Conservation (phyloP, 1,140 invertebrate genomes). For the Zeugodacus cucurbitae region DNA sequence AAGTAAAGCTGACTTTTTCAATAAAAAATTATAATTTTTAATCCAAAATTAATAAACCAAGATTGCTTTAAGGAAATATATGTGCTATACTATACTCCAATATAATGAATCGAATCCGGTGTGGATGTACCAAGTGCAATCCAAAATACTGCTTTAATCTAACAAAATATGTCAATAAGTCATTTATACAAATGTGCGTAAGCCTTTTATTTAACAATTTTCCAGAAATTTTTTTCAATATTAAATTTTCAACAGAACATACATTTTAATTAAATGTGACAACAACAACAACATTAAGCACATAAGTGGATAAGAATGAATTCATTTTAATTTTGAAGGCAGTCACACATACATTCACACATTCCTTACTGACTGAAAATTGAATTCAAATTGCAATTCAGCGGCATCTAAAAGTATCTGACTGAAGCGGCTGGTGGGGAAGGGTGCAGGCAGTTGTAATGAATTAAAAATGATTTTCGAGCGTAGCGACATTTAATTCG, state of each 20-base stretch:
- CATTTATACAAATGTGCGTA: no score
- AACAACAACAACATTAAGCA: background rate
- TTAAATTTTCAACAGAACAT: background rate
- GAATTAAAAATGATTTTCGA: background rate
- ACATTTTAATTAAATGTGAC: background rate
- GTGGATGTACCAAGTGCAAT: no score
- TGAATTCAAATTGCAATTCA: background rate
- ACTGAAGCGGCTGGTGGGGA: background rate
- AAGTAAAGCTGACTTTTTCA: no score
- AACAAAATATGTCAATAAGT: no score
- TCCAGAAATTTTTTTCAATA: background rate
- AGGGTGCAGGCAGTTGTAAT: background rate
- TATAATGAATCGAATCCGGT: no score
- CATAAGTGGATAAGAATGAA: background rate
- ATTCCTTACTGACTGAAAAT: background rate
- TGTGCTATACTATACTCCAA: no score
- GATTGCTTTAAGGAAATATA: no score
- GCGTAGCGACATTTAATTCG: background rate
- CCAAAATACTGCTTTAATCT: no score
- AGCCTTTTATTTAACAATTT: no score
- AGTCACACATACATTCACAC: background rate
- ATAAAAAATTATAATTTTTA: no score
- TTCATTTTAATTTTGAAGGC: background rate
- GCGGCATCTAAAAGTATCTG: background rate
- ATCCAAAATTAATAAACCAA: no score